A percentile compares a stretch with the other conserved stretches of the same genome.
These are phyloP conservation scores for Erythrolamprus reginae DNA, from an alignment of 2,113 vertebrate species.

Conservation along the genomic window DNA sequence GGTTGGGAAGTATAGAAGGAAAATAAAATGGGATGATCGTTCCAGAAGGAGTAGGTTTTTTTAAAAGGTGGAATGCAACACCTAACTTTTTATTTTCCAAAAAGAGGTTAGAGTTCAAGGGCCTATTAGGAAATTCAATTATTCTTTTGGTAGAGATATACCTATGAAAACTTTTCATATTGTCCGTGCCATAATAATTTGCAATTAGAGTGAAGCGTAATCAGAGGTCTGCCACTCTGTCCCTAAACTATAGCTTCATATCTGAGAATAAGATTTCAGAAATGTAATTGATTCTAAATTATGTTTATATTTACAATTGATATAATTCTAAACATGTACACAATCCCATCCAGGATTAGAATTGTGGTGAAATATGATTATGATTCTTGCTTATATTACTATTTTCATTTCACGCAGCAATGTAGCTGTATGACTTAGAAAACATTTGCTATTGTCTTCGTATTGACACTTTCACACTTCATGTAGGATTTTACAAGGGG, in stretches of 20 bases:
- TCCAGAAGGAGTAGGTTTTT: not conserved
- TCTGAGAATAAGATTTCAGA: not conserved
- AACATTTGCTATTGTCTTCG: not conserved
- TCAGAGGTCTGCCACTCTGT: too few species aligned
- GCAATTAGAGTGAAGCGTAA: not conserved
- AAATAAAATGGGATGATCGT: not conserved
- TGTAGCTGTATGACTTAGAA: not conserved
- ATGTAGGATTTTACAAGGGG: not conserved
- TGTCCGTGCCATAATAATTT: not conserved
- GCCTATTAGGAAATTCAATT: not conserved
- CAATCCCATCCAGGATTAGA: not conserved
- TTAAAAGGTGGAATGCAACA: rapidly evolving
- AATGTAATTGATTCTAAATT: not conserved
- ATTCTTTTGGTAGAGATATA: not conserved
- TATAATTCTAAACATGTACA: not conserved
- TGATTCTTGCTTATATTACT: not conserved
- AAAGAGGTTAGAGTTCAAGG: not conserved
- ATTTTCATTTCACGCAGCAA: not conserved
- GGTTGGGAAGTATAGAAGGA: not conserved
- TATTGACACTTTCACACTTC: not conserved
- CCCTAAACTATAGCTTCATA: not conserved
- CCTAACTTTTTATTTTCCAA: not conserved
- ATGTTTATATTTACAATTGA: not conserved
- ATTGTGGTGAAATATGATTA: not conserved
- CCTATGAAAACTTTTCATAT: not conserved